Base-by-base conservation (phyloP, 2,797 vertebrate genomes). In the Synanceia verrucosa region DNA sequence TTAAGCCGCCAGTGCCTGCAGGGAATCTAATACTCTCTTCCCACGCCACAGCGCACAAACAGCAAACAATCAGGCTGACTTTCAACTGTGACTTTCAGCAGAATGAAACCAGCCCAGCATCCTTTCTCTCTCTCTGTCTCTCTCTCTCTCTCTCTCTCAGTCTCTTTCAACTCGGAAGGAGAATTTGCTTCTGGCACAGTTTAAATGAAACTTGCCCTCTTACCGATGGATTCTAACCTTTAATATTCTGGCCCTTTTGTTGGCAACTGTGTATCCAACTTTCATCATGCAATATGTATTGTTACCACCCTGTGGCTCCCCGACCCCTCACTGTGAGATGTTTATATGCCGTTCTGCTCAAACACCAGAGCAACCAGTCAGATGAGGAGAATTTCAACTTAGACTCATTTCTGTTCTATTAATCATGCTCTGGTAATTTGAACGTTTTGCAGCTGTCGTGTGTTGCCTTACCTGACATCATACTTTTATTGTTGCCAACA, bases 161-260 rank as follows among this genome's bases (percentile, higher is more conserved):
- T 70, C 62, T 84, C 82, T 89, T 90, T 85, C 77, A 85, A 85
- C 76, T 76, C 19, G n/a, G 74, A 82, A 65, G 61, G 86, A 73
- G 64, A 87, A 87, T 89, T 85, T 83, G 91, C 92, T 92, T 56
- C 87, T 83, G 87, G 92, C 90, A 56, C 88, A 85, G 92, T 93
- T 91, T 89, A 92, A 92, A 93, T 93, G 88, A 93, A 92, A 93
- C 87, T 91, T 89, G 91, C 89, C 91, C 91, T 86, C 84, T 82
- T 89, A 82, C 88, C 75, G 31, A 72, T 62, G 76, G 81, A 91
- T 84, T 89, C 88, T 92, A 91, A 92, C 89, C 92, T 93, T 93
- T 92, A 93, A 93, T 93, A 92, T 92, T 89, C 82, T 78, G 83
- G 64, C 83, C 53, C 65, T 82, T 87, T 88, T 90, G 88, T 90